Evolutionary conservation across 1,140 invertebrate genomes (phyloP).

Genomic region (Ruditapes philippinarum): DNA sequence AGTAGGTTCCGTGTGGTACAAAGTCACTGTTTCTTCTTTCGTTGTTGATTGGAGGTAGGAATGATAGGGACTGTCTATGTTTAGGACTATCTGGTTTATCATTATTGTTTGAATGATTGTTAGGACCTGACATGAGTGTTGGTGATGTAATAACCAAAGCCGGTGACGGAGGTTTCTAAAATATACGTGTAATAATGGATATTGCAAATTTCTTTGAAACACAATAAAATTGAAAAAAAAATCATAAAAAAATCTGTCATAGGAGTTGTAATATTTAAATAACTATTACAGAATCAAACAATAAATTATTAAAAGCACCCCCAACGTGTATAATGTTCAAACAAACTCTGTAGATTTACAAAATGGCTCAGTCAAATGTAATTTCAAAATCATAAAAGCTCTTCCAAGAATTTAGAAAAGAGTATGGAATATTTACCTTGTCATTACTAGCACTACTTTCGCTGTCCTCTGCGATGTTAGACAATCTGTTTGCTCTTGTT

Average conservation of each 20-base stretch:
- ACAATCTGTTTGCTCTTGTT: neutral
- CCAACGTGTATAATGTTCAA: no score
- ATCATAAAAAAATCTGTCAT: neutral
- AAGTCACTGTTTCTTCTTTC: conserved; percentile 64
- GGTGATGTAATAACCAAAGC: conserved; percentile 47
- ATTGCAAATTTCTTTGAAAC: no score
- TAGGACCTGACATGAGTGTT: conserved; percentile 15
- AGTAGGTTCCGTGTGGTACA: conserved; percentile 77
- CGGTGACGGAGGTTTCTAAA: neutral
- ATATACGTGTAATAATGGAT: no score
- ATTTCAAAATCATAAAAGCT: no score
- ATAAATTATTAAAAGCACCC: no score
- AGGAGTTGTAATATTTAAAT: neutral
- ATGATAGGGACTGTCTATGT: conserved; percentile 10
- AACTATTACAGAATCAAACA: neutral
- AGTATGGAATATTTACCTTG: neutral
- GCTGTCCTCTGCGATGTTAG: conserved; percentile 17
- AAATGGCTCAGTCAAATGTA: no score
- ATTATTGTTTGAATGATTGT: neutral
- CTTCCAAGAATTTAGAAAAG: no score
- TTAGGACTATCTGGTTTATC: neutral
- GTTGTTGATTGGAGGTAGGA: conserved; percentile 65
- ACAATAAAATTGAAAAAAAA: neutral
- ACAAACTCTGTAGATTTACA: no score
- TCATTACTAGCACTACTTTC: neutral